Evolutionary conservation across 2,888 invertebrate genomes (phyloP).

Genomic region (Palloptera scutellata): DNA sequence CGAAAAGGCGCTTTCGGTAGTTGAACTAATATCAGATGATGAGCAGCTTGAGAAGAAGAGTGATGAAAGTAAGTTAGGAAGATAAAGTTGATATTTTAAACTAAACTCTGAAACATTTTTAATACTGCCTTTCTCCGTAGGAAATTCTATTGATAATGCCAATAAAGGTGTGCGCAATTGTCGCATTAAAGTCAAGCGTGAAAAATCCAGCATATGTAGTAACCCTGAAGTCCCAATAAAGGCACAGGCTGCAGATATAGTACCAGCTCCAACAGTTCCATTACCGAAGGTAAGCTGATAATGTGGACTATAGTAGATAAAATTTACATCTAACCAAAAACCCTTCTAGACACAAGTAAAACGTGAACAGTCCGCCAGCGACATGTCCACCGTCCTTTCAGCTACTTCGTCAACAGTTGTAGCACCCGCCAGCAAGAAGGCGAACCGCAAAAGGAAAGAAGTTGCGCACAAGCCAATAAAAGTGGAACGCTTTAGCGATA

Average conservation of each 20-base stretch:
- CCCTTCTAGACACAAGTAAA: slow-evolving; percentile 7
- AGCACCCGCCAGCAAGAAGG: slow-evolving; percentile 23
- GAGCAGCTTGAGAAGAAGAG: slow-evolving; percentile 29
- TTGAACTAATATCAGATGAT: slow-evolving; percentile 41
- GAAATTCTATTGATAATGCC: slow-evolving; percentile 10
- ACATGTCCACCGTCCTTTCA: slow-evolving; percentile 42
- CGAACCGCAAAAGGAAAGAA: slow-evolving; percentile 52
- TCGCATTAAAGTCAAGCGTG: slow-evolving; percentile 51
- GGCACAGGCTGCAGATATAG: background rate
- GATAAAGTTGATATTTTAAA: background rate
- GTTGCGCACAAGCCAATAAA: slow-evolving; percentile 53
- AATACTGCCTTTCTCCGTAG: background rate
- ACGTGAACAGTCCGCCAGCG: slow-evolving; percentile 29
- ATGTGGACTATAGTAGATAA: background rate
- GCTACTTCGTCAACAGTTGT: slow-evolving; percentile 12
- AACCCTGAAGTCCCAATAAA: slow-evolving; percentile 11
- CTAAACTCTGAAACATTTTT: background rate
- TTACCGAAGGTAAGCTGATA: slow-evolving; percentile 28
- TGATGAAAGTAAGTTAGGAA: slow-evolving; percentile 16
- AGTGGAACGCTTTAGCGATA: slow-evolving; percentile 56
- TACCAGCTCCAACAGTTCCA: slow-evolving; percentile 27
- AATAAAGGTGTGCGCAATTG: slow-evolving; percentile 34
- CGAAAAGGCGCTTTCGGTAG: slow-evolving; percentile 37
- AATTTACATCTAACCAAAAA: background rate
- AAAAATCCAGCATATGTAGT: slow-evolving; percentile 45